A percentile compares a stretch with the other conserved stretches of the same genome.
Conservation (phyloP, 2,888 invertebrate genomes). For the Odontocerum albicorne region DNA sequence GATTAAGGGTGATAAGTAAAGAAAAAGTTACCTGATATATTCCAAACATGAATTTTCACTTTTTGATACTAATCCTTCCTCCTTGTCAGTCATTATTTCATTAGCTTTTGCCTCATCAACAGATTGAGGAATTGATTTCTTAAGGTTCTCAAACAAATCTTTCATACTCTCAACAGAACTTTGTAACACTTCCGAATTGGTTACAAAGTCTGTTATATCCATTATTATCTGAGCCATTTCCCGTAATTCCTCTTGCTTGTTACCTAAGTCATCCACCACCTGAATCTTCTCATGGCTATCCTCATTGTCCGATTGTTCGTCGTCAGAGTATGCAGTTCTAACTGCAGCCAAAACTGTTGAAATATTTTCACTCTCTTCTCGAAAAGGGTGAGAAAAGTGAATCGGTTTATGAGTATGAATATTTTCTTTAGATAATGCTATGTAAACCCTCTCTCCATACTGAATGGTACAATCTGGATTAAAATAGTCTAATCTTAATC, state of each 20-base stretch:
- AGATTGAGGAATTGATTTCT: neutral
- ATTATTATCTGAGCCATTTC: constrained; percentile 2
- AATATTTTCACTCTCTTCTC: no score
- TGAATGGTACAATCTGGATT: constrained; percentile 6
- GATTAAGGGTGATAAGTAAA: no score
- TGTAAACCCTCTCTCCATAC: constrained; percentile 6
- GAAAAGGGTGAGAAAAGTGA: no score
- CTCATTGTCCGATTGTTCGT: no score
- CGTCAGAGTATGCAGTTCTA: no score
- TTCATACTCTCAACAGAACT: neutral
- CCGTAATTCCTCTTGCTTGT: constrained; percentile 1
- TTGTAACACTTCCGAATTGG: constrained; percentile 3
- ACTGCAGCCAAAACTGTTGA: no score
- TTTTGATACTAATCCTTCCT: no score
- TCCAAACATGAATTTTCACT: no score
- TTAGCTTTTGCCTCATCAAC: neutral
- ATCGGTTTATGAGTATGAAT: constrained; percentile 2
- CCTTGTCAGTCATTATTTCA: no score
- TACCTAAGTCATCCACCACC: constrained; percentile 2
- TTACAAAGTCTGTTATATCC: neutral
- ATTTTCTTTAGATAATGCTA: constrained; percentile 13
- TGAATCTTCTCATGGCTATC: no score
- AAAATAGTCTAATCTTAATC: constrained; percentile 1
- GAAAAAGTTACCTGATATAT: no score
- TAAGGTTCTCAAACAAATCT: neutral